Evolutionary conservation across 2,113 vertebrate genomes (phyloP).

Genomic region (Sialia sialis): DNA sequence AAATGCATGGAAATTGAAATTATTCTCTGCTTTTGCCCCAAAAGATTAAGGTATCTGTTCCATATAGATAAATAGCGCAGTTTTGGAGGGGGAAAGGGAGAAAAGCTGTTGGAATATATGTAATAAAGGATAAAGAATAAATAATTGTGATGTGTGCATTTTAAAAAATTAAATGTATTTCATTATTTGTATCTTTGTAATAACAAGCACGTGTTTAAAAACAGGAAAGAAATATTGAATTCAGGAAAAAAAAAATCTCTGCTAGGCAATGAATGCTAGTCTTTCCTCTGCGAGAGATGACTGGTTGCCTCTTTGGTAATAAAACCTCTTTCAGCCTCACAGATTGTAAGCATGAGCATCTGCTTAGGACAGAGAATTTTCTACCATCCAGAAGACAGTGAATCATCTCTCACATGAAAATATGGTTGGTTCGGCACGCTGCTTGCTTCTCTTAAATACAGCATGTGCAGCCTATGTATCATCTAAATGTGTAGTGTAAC

Average conservation of each 20-base stretch:
- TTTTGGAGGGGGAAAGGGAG: not conserved
- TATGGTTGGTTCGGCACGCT: constrained; percentile 22
- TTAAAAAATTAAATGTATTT: not conserved
- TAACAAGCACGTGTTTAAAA: not conserved
- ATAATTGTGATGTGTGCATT: not conserved
- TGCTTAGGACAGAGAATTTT: constrained; percentile 23
- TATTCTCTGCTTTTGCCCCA: constrained; percentile 39
- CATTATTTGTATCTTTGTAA: not conserved
- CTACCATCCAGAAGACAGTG: not conserved
- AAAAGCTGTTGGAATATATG: not conserved
- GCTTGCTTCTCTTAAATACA: not conserved
- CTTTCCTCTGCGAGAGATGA: not conserved
- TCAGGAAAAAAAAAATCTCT: not conserved
- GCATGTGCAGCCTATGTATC: not conserved
- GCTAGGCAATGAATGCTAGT: not conserved
- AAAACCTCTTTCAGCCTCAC: constrained; percentile 10
- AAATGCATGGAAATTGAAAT: constrained; percentile 75
- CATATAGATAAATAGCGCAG: not conserved
- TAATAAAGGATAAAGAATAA: not conserved
- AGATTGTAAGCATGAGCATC: constrained; percentile 8
- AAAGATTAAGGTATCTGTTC: constrained; percentile 68
- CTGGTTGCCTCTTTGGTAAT: not conserved
- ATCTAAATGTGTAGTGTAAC: not conserved
- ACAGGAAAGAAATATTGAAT: not conserved
- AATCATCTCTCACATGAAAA: constrained; percentile 53